Evolutionary conservation across 2,888 invertebrate genomes (phyloP).

Genomic region (Palloptera scutellata): DNA sequence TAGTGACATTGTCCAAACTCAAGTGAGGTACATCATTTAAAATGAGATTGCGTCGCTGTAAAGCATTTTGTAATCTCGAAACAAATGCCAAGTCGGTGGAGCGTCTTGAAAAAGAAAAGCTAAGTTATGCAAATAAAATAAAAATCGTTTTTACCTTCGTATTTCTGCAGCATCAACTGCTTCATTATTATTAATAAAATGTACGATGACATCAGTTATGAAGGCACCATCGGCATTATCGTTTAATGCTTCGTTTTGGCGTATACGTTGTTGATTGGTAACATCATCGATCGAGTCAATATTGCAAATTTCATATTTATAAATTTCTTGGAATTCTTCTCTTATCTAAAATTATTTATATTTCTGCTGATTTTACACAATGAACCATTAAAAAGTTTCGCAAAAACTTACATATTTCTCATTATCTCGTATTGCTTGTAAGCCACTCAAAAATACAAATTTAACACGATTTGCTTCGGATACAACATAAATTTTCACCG

Average conservation of each 20-base stretch:
- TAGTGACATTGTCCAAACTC: conserved; percentile 54
- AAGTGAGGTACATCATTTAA: conserved; percentile 66
- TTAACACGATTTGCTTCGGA: conserved; percentile 68
- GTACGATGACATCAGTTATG: conserved; percentile 64
- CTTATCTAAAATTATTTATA: conserved; percentile 65
- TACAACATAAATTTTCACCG: conserved; percentile 69
- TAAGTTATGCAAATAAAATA: conserved; percentile 3
- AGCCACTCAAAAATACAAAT: conserved; percentile 43
- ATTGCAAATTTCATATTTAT: conserved; percentile 69
- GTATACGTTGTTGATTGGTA: conserved; percentile 27
- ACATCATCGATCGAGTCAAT: conserved; percentile 66
- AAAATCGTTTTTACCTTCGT: conserved; percentile 56
- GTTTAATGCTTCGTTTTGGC: conserved; percentile 4
- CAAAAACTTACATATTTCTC: conserved; percentile 67
- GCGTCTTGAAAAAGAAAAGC: conserved; percentile 51
- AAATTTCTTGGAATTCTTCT: conserved; percentile 65
- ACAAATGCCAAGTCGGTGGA: conserved; percentile 66
- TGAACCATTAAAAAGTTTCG: neutral
- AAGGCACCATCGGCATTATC: conserved; percentile 24
- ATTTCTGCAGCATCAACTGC: conserved; percentile 67
- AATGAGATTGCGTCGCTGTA: conserved; percentile 60
- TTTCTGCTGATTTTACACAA: neutral
- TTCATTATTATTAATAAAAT: conserved; percentile 68
- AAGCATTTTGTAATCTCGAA: conserved; percentile 61
- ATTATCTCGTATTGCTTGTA: conserved; percentile 45